Evolutionary conservation across 1,140 invertebrate species (phyloP), one percentile per base, ranked within the genome.

Genomic region (Lepidotrigona ventralis): DNA sequence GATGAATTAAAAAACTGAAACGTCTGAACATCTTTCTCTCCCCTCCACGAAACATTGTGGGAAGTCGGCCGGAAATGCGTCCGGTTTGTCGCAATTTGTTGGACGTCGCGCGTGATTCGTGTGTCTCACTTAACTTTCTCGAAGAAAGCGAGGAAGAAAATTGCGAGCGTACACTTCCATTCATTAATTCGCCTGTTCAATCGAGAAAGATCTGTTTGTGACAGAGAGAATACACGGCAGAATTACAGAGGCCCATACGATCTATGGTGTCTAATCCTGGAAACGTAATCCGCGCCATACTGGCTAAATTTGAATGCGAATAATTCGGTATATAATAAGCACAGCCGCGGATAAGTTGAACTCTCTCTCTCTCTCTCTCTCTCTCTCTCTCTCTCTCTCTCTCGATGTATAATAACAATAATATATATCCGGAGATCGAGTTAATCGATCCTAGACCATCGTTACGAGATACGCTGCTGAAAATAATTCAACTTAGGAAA

Each of bases 141-240:
- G 39, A 54, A 14, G 33, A n/a, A n/a, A 39, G 26, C 72, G 15
- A 33, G 21, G 5, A 23, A 23, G 53, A 58, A 58, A 74, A 74
- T 33, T 21, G 53, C 33, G 15, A 33, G 29, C 58, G 17, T 54
- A 11, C 0, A n/a, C 39, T 33, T 33, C 29, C 54, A 39, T 74
- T 58, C 53, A 39, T 74, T 74, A 74, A 70, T 58, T 58, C 58
- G 39, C 21, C 53, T 26, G 51, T 70, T 56, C 72, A 21, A 56
- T 33, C 9, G 23, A 17, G 71, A 33, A 33, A 33, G 33, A 33
- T 33, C 33, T 33, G 2, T 33, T 33, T 33, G 33, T 33, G 33
- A 33, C 33, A 33, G 33, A 33, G 33, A 33, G 33, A 1, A 33
- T 33, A 69, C 17, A 14, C 39, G 39, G 0, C 19, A 39, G 15